These are phyloP conservation scores for Dipus sagitta DNA, from an alignment of 2,797 vertebrate genomes.

Conservation along the genomic window DNA sequence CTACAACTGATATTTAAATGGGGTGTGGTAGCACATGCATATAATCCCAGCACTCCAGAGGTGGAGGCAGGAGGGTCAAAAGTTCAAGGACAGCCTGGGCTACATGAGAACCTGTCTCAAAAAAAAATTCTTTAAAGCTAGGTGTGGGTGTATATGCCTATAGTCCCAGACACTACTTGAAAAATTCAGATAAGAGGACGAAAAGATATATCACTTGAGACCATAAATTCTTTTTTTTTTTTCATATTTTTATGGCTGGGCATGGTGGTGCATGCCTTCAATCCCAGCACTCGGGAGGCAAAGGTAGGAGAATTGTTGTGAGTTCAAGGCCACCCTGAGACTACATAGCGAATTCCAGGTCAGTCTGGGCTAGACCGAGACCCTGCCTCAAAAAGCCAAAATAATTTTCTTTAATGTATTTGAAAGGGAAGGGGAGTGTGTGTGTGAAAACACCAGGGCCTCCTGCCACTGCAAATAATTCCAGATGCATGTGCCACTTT, in stretches of 20 bases:
- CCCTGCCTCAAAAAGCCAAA: too few species aligned
- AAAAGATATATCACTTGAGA: too few species aligned
- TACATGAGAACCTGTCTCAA: background rate
- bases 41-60: background rate
- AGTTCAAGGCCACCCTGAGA: too few species aligned
- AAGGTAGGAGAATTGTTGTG: too few species aligned
- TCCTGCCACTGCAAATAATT: too few species aligned
- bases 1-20: background rate
- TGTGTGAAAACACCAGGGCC: too few species aligned
- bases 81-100: background rate
- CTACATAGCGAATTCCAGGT: background rate
- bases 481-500: too few species aligned
- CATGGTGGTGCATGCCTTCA: too few species aligned
- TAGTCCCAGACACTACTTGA: background rate
- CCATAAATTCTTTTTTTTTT: too few species aligned
- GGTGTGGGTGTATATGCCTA: background rate
- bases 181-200: background rate
- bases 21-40: background rate
- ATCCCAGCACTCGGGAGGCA: too few species aligned
- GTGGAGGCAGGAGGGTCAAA: background rate
- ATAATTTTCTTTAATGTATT: background rate
- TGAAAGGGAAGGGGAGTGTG: too few species aligned
- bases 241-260: too few species aligned
- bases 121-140: background rate
- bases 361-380: background rate